Percentiles rank a stretch among this genome's conserved stretches.
Evolutionary conservation across 2,888 invertebrate species (phyloP).

Genomic region (Troides helena): DNA sequence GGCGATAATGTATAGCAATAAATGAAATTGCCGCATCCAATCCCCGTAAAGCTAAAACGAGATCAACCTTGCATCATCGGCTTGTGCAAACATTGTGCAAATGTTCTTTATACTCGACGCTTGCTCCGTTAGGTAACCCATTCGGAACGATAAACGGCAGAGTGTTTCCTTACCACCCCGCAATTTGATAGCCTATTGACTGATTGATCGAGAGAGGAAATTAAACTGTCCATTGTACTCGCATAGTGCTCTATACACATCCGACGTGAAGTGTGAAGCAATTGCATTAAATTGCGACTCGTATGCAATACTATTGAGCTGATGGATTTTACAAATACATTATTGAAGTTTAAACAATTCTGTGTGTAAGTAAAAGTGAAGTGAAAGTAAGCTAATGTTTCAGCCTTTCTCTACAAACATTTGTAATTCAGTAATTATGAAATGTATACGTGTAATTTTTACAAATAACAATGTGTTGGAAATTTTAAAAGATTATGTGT

Average conservation of each 20-base stretch:
- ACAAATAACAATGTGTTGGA: neutral
- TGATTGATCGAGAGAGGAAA: neutral
- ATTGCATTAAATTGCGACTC: neutral
- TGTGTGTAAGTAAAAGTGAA: neutral
- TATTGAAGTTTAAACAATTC: neutral
- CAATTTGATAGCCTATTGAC: neutral
- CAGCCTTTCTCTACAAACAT: neutral
- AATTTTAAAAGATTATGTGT: neutral
- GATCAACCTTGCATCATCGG: neutral
- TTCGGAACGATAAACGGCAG: neutral
- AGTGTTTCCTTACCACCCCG: neutral
- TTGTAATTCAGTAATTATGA: neutral
- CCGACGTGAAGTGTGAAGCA: neutral
- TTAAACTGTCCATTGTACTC: neutral
- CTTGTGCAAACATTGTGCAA: slow-evolving; percentile 1
- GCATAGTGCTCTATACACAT: neutral
- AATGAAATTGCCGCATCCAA: neutral
- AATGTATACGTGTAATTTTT: neutral
- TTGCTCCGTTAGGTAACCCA: neutral
- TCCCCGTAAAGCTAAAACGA: neutral
- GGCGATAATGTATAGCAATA: neutral
- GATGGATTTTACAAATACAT: neutral
- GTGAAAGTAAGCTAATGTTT: neutral
- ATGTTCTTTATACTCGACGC: neutral
- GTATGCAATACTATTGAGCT: neutral